Conservation (phyloP, 2,797 vertebrate species). For the Megalops cyprinoides region DNA sequence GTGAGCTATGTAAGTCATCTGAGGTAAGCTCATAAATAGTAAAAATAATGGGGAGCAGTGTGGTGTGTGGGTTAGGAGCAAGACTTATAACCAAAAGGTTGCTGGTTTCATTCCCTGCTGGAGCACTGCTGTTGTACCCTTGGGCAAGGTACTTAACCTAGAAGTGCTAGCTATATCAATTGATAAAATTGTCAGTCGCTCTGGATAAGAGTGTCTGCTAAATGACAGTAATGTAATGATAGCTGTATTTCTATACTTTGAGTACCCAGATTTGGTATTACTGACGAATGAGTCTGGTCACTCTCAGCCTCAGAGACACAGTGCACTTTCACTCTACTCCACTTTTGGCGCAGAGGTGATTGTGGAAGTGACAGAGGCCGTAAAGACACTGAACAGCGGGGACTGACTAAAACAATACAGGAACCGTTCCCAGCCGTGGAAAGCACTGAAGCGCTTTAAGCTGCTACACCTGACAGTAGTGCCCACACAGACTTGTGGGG, state of each 20-base stretch:
- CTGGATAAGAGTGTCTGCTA: no score
- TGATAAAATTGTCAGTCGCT: no score
- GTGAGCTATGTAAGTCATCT: not conserved
- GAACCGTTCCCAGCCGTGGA: not conserved
- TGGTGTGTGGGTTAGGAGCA: no score
- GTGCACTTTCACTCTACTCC: no score
- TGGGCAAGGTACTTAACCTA: no score
- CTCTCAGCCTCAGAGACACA: not conserved
- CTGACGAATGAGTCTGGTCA: not conserved
- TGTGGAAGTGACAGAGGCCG: no score
- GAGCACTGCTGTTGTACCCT: no score
- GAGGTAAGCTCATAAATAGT: no score
- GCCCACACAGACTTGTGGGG: not conserved
- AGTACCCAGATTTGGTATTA: not conserved
- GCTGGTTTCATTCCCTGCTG: no score
- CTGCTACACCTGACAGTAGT: not conserved
- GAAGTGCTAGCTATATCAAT: no score
- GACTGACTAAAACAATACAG: not conserved
- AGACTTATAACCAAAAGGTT: no score
- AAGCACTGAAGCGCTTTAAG: not conserved
- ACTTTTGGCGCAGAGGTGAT: not conserved
- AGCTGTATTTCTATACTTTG: not conserved
- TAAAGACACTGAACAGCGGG: not conserved
- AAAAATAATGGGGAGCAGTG: not conserved
- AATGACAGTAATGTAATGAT: no score